Evolutionary conservation across 2,113 vertebrate genomes (phyloP).

Genomic region (Catagonus wagneri): DNA sequence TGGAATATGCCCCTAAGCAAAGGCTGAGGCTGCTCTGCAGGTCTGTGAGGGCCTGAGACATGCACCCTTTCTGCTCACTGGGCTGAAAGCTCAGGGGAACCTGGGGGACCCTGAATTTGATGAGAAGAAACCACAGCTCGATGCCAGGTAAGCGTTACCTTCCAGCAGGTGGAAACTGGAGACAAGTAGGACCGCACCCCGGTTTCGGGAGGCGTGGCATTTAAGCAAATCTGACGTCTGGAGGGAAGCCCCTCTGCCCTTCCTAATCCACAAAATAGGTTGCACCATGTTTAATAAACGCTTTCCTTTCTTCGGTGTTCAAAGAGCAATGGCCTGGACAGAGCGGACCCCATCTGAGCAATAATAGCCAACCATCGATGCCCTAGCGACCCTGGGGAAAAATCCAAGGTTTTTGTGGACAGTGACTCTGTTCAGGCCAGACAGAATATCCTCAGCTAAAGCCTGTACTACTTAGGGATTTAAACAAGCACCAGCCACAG

Average conservation of each 20-base stretch:
- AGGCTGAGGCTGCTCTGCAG: fast-evolving
- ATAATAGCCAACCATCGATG: background rate
- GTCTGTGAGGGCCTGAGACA: background rate
- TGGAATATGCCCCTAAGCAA: background rate
- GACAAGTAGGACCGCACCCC: too few species aligned
- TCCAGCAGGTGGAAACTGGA: background rate
- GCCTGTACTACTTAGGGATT: background rate
- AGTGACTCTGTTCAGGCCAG: background rate
- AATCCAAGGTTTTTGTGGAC: background rate
- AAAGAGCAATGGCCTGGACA: background rate
- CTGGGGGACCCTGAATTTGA: background rate
- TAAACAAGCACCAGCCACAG: conserved; percentile 29
- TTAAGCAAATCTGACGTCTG: fast-evolving
- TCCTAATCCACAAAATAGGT: background rate
- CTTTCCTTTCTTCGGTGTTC: background rate
- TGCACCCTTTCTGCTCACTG: fast-evolving
- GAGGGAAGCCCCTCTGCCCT: background rate
- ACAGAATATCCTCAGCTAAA: background rate
- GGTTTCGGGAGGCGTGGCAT: fast-evolving
- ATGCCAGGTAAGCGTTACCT: fast-evolving
- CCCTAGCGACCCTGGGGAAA: fast-evolving
- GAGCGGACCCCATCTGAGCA: fast-evolving
- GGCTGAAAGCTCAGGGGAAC: too few species aligned
- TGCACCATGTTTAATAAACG: fast-evolving
- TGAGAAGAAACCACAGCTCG: fast-evolving